Percentiles rank a stretch among this genome's conserved stretches.
phyloP scores from a whole-genome alignment of 2,797 vertebrate genomes.

The Halcyon smyrnensis region DNA sequence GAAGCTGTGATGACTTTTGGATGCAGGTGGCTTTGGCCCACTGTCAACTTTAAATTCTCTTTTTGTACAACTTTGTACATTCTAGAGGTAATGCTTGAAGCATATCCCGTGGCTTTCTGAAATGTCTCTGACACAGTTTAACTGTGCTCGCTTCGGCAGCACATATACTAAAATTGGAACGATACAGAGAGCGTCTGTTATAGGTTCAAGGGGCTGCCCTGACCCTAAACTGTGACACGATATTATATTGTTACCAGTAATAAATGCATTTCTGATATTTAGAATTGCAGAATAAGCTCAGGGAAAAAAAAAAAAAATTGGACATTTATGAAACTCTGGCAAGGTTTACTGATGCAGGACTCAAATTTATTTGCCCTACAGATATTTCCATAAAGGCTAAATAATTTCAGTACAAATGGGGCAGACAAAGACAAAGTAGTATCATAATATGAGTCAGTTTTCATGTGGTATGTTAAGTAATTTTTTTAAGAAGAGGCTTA shows the following conservation, averaged over 20 bases:
- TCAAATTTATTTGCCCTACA: neutral
- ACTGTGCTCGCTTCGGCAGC: neutral
- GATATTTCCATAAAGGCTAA: neutral
- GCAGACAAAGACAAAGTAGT: neutral
- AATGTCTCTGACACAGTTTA: neutral
- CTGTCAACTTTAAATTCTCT: neutral
- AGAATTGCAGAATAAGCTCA: neutral
- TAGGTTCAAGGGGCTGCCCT: too few relatives aligned
- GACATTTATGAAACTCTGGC: neutral
- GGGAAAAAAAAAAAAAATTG: neutral
- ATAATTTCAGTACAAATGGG: neutral
- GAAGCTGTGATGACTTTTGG: neutral
- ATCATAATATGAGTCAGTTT: neutral
- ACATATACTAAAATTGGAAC: constrained; percentile 80
- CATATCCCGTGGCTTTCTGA: neutral
- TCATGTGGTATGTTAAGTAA: neutral
- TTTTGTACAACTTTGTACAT: neutral
- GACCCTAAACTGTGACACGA: too few relatives aligned
- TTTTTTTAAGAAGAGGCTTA: neutral
- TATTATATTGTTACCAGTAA: neutral
- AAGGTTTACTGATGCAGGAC: neutral
- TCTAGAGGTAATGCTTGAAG: neutral
- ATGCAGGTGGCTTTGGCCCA: neutral
- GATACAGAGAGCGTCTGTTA: constrained; percentile 70
- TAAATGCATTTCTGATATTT: neutral